Conservation (phyloP, 2,888 invertebrate species). For the Drosophila neutralis region DNA sequence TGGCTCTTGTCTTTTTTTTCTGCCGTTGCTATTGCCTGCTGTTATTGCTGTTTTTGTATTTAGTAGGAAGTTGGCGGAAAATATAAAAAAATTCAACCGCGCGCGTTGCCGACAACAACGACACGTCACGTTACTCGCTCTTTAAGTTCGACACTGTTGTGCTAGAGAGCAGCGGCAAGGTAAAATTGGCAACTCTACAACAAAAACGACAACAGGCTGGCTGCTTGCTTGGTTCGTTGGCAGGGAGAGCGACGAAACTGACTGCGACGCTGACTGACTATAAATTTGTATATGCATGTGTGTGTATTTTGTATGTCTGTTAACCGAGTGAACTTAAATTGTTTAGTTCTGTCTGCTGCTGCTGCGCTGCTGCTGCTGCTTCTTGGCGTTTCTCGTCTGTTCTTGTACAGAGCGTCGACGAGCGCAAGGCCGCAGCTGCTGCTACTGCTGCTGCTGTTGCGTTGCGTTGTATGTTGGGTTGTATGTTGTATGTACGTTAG, state of each 20-base stretch:
- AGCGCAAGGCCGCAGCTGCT: conserved; percentile 51
- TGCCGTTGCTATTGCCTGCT: conserved; percentile 28
- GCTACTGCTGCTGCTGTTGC: conserved; percentile 18
- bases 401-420: conserved; percentile 29
- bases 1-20: conserved; percentile 34
- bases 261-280: conserved; percentile 44
- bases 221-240: conserved; percentile 8
- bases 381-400: conserved; percentile 48
- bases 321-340: conserved; percentile 78
- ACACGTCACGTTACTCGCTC: conserved; percentile 81
- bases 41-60: conserved; percentile 42
- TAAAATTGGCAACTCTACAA: conserved; percentile 71
- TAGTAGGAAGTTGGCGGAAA: conserved; percentile 69
- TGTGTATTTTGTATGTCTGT: conserved; percentile 39
- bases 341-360: conserved; percentile 55
- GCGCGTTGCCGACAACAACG: conserved; percentile 60
- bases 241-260: conserved; percentile 20
- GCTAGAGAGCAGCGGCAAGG: conserved; percentile 68
- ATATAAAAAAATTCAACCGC: conserved; percentile 58
- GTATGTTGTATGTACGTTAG: conserved; percentile 40
- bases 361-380: conserved; percentile 23
- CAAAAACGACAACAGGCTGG: conserved; percentile 51
- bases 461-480: conserved; percentile 6
- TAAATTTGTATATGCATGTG: conserved; percentile 19
- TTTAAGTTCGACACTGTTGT: conserved; percentile 75